These are phyloP conservation scores for Hirtodrosophila alboralis DNA, from an alignment of 2,888 invertebrate species.

Conservation along the genomic window DNA sequence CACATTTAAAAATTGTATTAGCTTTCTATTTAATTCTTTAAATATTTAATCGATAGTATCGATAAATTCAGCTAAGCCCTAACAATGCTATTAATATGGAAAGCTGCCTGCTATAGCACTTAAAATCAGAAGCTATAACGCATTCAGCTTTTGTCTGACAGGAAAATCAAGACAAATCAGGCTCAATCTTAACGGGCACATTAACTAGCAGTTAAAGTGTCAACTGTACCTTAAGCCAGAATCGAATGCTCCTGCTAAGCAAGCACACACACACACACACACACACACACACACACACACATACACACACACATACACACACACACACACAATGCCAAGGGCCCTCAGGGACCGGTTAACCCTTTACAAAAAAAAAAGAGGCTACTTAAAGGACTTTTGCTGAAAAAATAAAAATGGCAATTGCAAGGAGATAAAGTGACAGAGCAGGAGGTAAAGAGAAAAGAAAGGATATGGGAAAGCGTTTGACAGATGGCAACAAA, in stretches of 20 bases:
- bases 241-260: slow-evolving; percentile 8
- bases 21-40: no score
- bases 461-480: not conserved
- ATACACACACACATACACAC: slow-evolving; percentile 13
- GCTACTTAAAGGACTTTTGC: slow-evolving; percentile 78
- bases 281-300: slow-evolving; percentile 16
- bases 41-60: no score
- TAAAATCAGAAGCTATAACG: not conserved
- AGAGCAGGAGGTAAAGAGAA: not conserved
- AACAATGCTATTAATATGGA: no score
- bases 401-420: slow-evolving; percentile 72
- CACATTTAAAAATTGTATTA: no score
- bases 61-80: no score
- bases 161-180: slow-evolving; percentile 23
- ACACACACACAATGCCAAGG: slow-evolving; percentile 14
- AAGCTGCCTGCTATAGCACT: no score
- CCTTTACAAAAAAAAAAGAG: slow-evolving; percentile 62
- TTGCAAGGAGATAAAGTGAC: slow-evolving; percentile 18
- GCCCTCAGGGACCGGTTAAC: slow-evolving; percentile 70
- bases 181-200: slow-evolving; percentile 48
- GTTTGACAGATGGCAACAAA: slow-evolving; percentile 46
- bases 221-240: slow-evolving; percentile 66
- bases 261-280: slow-evolving; percentile 20
- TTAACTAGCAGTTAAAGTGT: slow-evolving; percentile 69
- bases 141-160: slow-evolving; percentile 5